Evolutionary conservation across 2,888 invertebrate genomes (phyloP), one percentile per base, ranked within the genome.

Genomic region (Epistrophella euchroma): DNA sequence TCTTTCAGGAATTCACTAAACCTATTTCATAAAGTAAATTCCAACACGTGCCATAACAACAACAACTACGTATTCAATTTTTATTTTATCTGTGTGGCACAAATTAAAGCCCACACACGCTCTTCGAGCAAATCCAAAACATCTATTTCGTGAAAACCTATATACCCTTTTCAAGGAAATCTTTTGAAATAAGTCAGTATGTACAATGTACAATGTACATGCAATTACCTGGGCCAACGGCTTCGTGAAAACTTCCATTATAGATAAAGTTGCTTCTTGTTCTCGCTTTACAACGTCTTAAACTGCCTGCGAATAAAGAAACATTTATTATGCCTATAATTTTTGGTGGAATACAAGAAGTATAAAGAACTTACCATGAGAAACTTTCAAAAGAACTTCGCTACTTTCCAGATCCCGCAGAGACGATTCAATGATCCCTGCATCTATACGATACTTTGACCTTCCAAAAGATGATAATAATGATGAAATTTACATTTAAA

Each of bases 191-290:
- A n/a, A n/a, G n/a, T n/a, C n/a, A n/a, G n/a, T n/a, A n/a, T n/a
- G n/a, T n/a, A n/a, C n/a, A n/a, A n/a, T n/a, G n/a, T n/a, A n/a
- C n/a, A n/a, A n/a, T 32, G 6, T 22, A 66, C 2, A 82, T 52
- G 35, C 64, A 88, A 89, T 89, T 76, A 91, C 91, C 90, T 88
- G 91, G 91, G 45, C 89, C 90, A 37, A 91, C 87, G 22, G 92
- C 91, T 87, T 90, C 90, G 68, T 90, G 90, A 78, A 92, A 92
- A 80, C 89, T 90, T 76, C 91, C 91, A 71, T 90, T 89, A 75
- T 90, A 89, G 9, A 88, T 55, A 35, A 89, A 89, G 85, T 89
- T 88, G 6, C 68, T 55, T 6, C 89, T 88, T 37, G 88, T 89
- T 9, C 88, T 90, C 58, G 81, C 88, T 52, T 90, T 40, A 85